Percentiles rank a stretch among this genome's conserved stretches.
These are phyloP conservation scores for Drosophila hydei DNA, from an alignment of 1,140 invertebrate species.

Conservation along the genomic window DNA sequence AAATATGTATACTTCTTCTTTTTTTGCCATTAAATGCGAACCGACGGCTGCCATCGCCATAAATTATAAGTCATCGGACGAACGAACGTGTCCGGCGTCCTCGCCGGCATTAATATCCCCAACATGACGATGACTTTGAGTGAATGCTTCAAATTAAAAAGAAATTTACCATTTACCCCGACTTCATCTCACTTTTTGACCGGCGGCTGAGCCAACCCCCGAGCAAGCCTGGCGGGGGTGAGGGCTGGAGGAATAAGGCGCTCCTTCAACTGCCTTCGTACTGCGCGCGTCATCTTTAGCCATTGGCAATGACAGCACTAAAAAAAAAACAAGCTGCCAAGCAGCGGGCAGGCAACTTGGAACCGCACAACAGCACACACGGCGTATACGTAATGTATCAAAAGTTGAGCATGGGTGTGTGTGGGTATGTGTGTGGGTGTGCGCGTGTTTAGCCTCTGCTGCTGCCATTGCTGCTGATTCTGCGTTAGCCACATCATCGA, in stretches of 20 bases:
- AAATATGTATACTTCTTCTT: slow-evolving; percentile 19
- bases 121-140: slow-evolving; percentile 83
- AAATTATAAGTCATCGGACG: slow-evolving; percentile 82
- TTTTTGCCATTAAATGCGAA: slow-evolving; percentile 58
- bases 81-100: slow-evolving; percentile 19
- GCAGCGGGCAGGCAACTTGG: slow-evolving; percentile 23
- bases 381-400: slow-evolving; percentile 73
- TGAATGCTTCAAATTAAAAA: slow-evolving; percentile 83
- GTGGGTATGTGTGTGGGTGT: slow-evolving; percentile 33
- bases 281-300: slow-evolving; percentile 11
- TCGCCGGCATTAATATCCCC: slow-evolving; percentile 68
- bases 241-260: slow-evolving; percentile 39
- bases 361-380: slow-evolving; percentile 15
- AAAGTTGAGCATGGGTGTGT: slow-evolving; percentile 48
- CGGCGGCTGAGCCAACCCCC: slow-evolving; percentile 9
- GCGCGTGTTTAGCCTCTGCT: slow-evolving; percentile 4
- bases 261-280: too few relatives aligned
- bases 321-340: slow-evolving; percentile 25
- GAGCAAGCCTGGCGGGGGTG: neutral
- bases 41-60: slow-evolving; percentile 65
- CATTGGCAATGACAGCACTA: slow-evolving; percentile 43
- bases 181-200: slow-evolving; percentile 25
- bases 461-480: slow-evolving; percentile 8
- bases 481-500: slow-evolving; percentile 32
- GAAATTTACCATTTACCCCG: slow-evolving; percentile 80